Base-by-base conservation (phyloP, 2,113 vertebrate species). In the Myocastor coypus region DNA sequence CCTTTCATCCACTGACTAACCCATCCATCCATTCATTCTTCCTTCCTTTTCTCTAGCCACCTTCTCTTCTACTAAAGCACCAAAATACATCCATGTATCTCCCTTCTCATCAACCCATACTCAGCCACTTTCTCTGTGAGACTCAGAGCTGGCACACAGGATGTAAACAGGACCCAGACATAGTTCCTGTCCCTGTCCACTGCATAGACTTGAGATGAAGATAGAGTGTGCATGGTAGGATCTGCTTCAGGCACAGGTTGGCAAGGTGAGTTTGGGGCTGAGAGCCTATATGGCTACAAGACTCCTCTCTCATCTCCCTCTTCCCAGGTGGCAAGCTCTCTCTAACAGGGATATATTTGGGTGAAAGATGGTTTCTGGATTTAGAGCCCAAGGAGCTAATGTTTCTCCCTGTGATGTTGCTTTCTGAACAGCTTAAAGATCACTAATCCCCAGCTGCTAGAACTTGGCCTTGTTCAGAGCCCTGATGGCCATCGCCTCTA, bases 401-500 rank as follows among this genome's bases (percentile, higher is more conserved):
- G 46, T 81, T 93, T 83, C 37, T 81, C 84, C 46, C n/a, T 82
- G 10, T 32, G 4, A 16, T 75, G 22, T 88, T 73, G 13, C 22
- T 37, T 20, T 26, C 7, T 68, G 69, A 26, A 34, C 87, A 97
- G 97, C 59, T 1, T 98, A 17, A 63, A 91, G 57, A 64, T 97
- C 96, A 97, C 89, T 10, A 34, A 94, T 32, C 81, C 97, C 12
- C 93, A 95, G n/a, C 89, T 97, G 55, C 92, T 98, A 94, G 94
- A 97, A 93, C 81, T 96, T 4, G 94, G 96, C 46, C 80, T 97
- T 37, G 80, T 63, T 40, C 93, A 94, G 85, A 97, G 86, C 37
- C 71, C 87, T 11, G 93, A 96, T 14, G 92, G 89, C 34, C 97
- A 92, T 30, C 93, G 92, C 28, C 96, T 97, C 34, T 97, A 92